Evolutionary conservation across 2,113 vertebrate genomes (phyloP), one percentile per base, ranked within the genome.

Genomic region (Prinia subflava): DNA sequence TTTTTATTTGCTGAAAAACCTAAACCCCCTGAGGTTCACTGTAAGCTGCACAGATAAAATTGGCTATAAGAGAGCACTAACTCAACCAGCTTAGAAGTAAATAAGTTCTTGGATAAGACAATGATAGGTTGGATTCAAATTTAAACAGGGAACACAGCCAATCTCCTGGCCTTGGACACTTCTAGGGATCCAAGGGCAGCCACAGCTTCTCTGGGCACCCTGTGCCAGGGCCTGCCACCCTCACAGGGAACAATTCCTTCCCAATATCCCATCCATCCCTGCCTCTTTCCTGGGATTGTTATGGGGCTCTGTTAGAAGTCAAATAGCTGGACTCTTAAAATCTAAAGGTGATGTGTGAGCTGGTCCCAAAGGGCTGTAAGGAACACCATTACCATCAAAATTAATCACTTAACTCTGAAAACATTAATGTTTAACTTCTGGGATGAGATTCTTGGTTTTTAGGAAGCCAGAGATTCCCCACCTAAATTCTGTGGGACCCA

Each of bases 161-260:
- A 39, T 39, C 35, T 39, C 11, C n/a, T 41, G 46, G 39, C n/a
- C 46, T 60, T 53, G 53, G n/a, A 1, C 62, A 68, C 7, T n/a
- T 2, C n/a, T 69, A 83, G n/a, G 55, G 30, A 41, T 55, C 6
- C 42, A 75, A n/a, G 14, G 12, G 17, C 55, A 69, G 63, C 41
- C 79, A 47, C 78, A 76, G 55, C 41, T 83, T 0, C 78, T 62
- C 70, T 83, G 62, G n/a, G 24, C 1, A 68, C 1, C 1, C 39
- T 53, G 13, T 60, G 24, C 39, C 17, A 17, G 30, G 13, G 2
- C 16, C 39, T 68, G 2, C 0, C 20, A 60, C 3, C 15, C 17
- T 69, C n/a, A 1, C 11, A 62, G 11, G 14, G 8, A 55, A 11
- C 0, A 33, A 33, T 69, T 69, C 1, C 14, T 63, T 33, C 31